Percentiles rank a stretch among this genome's conserved stretches.
These are phyloP conservation scores for Montipora capricornis DNA, from an alignment of 64 coral and sea anemone genomes.

Conservation along the genomic window DNA sequence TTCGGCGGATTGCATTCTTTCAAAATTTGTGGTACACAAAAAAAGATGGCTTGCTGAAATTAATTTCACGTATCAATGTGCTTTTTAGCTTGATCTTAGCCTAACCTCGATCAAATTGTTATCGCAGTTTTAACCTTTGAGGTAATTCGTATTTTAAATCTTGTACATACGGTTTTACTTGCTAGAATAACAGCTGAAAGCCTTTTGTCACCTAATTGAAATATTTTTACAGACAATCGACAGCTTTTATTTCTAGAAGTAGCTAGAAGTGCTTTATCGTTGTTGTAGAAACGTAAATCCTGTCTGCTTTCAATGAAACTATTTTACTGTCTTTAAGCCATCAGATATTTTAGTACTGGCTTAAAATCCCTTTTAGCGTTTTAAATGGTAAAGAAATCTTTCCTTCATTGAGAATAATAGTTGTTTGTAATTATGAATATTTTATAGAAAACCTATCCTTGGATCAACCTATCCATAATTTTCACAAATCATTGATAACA, in stretches of 20 bases:
- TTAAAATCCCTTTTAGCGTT: not conserved
- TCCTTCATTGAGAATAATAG: not conserved
- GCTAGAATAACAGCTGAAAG: not conserved
- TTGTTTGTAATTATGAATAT: slow-evolving; percentile 19
- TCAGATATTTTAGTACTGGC: not conserved
- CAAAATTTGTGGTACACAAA: not conserved
- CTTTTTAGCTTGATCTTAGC: too few relatives aligned
- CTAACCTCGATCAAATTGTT: too few relatives aligned
- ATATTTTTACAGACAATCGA: not conserved
- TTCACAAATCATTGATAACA: not conserved
- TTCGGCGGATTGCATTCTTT: not conserved
- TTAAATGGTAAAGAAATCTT: not conserved
- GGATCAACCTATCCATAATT: not conserved
- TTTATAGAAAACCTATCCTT: slow-evolving; percentile 1
- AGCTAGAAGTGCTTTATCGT: not conserved
- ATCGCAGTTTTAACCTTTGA: too few relatives aligned
- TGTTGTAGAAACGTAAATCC: not conserved
- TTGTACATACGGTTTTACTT: not conserved
- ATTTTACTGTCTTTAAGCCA: not conserved
- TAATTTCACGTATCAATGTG: not conserved
- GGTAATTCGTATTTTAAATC: too few relatives aligned
- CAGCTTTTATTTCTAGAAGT: not conserved
- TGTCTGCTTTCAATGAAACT: not conserved
- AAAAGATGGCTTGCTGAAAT: not conserved
- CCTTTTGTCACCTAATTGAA: not conserved